Evolutionary conservation across 2,797 vertebrate genomes (phyloP).

Genomic region (Acanthis flammea): DNA sequence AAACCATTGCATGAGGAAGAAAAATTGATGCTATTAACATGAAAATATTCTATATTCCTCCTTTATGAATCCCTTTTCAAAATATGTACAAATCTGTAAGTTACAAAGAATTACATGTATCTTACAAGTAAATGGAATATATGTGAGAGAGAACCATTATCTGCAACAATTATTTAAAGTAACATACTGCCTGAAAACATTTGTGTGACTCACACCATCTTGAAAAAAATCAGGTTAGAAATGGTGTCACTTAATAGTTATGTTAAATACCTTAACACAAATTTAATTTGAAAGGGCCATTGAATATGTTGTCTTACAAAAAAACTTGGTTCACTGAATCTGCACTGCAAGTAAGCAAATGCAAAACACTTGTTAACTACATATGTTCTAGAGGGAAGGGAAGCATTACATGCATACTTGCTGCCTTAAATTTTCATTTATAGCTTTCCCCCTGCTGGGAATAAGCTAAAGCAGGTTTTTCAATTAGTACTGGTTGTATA

Average conservation of each 20-base stretch:
- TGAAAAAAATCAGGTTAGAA: not conserved
- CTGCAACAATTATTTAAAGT: not conserved
- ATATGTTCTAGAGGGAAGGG: not conserved
- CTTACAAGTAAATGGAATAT: not conserved
- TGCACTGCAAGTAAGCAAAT: not conserved
- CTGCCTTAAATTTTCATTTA: not conserved
- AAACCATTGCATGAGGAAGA: not conserved
- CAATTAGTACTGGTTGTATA: not conserved
- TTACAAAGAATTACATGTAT: not conserved
- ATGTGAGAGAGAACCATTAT: not conserved
- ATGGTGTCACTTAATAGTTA: not conserved
- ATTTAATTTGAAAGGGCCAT: not conserved
- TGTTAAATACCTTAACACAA: not conserved
- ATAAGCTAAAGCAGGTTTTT: constrained; percentile 6
- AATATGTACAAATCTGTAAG: not conserved
- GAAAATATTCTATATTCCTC: not conserved
- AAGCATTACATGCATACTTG: constrained; percentile 52
- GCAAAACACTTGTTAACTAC: not conserved
- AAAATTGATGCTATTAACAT: not conserved
- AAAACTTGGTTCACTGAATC: not conserved
- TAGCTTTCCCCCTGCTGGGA: not conserved
- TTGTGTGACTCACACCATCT: not conserved
- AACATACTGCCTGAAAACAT: not conserved
- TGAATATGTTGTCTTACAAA: not conserved
- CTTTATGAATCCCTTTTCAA: not conserved